Evolutionary conservation across 1,140 invertebrate species (phyloP).

Genomic region (Meloidogyne floridensis): DNA sequence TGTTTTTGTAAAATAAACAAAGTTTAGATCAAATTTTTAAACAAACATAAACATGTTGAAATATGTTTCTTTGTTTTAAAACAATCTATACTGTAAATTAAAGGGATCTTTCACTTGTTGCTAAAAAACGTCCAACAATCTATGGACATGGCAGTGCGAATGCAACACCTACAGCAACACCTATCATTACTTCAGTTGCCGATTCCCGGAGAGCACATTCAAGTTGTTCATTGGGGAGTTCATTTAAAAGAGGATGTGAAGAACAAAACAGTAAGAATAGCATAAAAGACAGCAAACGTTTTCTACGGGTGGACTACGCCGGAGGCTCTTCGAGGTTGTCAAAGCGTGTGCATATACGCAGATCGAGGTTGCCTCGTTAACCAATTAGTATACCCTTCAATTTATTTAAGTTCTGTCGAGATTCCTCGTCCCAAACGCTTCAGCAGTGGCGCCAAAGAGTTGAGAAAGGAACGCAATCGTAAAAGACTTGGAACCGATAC

Average conservation of each 20-base stretch:
- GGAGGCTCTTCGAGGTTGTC: constrained; percentile 55
- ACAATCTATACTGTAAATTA: constrained; percentile 19
- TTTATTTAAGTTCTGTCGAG: constrained; percentile 57
- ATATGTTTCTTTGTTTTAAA: no score
- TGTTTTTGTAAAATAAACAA: neutral
- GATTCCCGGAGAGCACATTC: constrained; percentile 53
- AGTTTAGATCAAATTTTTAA: neutral
- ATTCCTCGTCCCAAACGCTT: constrained; percentile 63
- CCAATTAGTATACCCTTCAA: neutral
- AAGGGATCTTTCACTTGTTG: constrained; percentile 55
- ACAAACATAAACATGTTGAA: no score
- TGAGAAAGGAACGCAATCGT: constrained; percentile 56
- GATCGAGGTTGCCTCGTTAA: constrained; percentile 53
- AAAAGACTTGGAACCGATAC: constrained; percentile 63
- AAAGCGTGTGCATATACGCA: constrained; percentile 59
- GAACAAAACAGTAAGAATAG: constrained; percentile 45
- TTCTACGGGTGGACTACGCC: constrained; percentile 58
- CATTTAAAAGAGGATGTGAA: constrained; percentile 58
- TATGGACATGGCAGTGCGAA: constrained; percentile 17
- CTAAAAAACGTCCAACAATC: constrained; percentile 42
- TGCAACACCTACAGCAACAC: constrained; percentile 16
- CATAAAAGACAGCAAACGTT: constrained; percentile 51
- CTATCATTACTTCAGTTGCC: neutral
- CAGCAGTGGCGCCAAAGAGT: constrained; percentile 63
- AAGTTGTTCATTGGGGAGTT: constrained; percentile 57